These are phyloP conservation scores for Bostrychus sinensis DNA, from an alignment of 2,113 vertebrate species.

Conservation along the genomic window DNA sequence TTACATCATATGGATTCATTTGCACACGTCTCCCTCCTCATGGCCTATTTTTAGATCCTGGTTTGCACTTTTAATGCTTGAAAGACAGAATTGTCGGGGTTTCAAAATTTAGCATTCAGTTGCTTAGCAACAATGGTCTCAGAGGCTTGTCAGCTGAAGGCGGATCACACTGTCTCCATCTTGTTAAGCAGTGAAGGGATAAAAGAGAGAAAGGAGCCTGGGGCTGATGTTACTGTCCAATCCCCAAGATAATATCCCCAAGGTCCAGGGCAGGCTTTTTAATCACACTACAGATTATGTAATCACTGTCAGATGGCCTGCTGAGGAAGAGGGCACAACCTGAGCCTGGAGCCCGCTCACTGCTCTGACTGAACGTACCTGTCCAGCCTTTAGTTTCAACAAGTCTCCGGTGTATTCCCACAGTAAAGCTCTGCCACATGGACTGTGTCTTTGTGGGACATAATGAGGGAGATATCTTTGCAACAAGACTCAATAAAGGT, in stretches of 20 bases:
- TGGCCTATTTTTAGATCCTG: conserved; percentile 68
- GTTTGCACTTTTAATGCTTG: conserved; percentile 67
- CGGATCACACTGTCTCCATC: conserved; percentile 68
- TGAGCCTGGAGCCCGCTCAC: conserved; percentile 27
- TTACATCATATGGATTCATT: conserved; percentile 69
- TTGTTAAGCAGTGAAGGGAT: conserved; percentile 69
- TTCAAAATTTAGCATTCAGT: conserved; percentile 83
- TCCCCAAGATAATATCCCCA: conserved; percentile 65
- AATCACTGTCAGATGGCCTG: conserved; percentile 54
- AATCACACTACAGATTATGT: conserved; percentile 70
- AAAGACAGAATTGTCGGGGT: conserved; percentile 74
- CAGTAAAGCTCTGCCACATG: conserved; percentile 5
- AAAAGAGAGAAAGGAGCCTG: conserved; percentile 51
- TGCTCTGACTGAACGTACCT: conserved; percentile 40
- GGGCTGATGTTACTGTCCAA: conserved; percentile 52
- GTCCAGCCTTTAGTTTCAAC: conserved; percentile 39
- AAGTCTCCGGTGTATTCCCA: conserved; percentile 34
- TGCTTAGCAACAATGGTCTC: conserved; percentile 77
- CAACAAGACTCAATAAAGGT: conserved; percentile 52
- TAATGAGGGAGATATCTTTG: conserved; percentile 52
- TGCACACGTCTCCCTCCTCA: conserved; percentile 17
- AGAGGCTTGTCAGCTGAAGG: conserved; percentile 66
- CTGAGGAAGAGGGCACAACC: conserved; percentile 44
- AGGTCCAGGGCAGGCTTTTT: conserved; percentile 61
- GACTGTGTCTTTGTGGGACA: conserved; percentile 30